These are phyloP conservation scores for Cololabis saira DNA, from an alignment of 2,113 vertebrate species.

Conservation along the genomic window DNA sequence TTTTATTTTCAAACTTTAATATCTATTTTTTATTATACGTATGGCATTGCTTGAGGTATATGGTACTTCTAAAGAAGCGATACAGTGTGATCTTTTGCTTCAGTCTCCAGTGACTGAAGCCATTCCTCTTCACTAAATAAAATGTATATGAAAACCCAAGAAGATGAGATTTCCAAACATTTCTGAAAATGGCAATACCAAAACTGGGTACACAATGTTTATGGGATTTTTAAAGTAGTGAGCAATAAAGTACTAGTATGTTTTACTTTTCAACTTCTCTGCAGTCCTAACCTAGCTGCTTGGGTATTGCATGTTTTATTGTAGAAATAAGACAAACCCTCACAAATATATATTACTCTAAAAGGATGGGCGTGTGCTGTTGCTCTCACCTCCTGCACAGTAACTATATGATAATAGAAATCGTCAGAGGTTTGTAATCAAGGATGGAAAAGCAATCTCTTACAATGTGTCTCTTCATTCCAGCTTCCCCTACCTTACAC, in stretches of 20 bases:
- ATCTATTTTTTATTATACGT: constrained; percentile 17
- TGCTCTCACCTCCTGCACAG: constrained; percentile 30
- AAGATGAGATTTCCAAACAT: neutral
- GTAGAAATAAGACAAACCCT: constrained; percentile 9
- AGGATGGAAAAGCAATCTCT: constrained; percentile 54
- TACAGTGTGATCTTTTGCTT: constrained; percentile 3
- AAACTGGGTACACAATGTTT: neutral
- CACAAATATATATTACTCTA: constrained; percentile 23
- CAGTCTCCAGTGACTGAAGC: neutral
- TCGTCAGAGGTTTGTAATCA: constrained; percentile 60
- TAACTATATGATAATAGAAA: constrained; percentile 64
- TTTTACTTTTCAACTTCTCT: neutral
- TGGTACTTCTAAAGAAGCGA: constrained; percentile 1
- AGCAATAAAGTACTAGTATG: neutral
- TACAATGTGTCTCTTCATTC: constrained; percentile 33
- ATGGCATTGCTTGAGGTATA: neutral
- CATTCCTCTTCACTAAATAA: constrained; percentile 4
- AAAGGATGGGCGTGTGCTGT: constrained; percentile 26
- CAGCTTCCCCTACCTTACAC: constrained; percentile 3
- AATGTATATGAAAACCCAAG: constrained; percentile 24
- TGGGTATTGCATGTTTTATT: constrained; percentile 10
- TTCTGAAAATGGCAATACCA: too few relatives aligned
- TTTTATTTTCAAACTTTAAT: constrained; percentile 42
- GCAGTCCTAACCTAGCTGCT: neutral
- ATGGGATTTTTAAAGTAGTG: neutral